These are phyloP conservation scores for Stomorhina lunata DNA, from an alignment of 2,888 invertebrate species.

Conservation along the genomic window DNA sequence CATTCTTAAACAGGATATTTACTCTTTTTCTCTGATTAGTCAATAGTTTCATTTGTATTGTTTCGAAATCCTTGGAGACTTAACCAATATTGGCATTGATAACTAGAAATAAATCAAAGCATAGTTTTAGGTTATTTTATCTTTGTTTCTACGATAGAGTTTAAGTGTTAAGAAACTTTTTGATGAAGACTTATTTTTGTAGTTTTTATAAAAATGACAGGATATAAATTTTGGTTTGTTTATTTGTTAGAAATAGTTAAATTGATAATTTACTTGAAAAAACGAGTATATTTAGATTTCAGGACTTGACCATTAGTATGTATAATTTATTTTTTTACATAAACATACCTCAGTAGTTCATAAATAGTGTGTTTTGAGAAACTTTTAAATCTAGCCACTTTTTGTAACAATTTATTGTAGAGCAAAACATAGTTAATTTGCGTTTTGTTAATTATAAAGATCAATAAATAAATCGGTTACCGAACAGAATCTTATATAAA, in stretches of 20 bases:
- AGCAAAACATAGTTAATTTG: background rate
- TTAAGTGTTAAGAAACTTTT: slow-evolving; percentile 4
- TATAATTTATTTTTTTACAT: background rate
- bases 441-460: background rate
- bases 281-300: background rate
- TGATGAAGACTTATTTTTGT: slow-evolving; percentile 52
- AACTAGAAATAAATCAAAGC: slow-evolving; percentile 60
- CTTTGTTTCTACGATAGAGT: background rate
- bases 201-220: slow-evolving; percentile 41
- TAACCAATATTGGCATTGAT: slow-evolving; percentile 60
- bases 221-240: slow-evolving; percentile 44
- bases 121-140: background rate
- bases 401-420: background rate
- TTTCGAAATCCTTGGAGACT: slow-evolving; percentile 53
- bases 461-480: background rate
- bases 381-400: background rate
- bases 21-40: slow-evolving; percentile 26
- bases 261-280: background rate
- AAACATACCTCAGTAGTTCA: no score
- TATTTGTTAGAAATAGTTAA: background rate
- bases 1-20: slow-evolving; percentile 16
- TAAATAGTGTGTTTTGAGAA: background rate
- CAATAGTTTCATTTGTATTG: background rate
- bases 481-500: background rate
- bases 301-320: background rate